Conservation (phyloP, 1,140 invertebrate genomes). For the Papilio polyxenes region DNA sequence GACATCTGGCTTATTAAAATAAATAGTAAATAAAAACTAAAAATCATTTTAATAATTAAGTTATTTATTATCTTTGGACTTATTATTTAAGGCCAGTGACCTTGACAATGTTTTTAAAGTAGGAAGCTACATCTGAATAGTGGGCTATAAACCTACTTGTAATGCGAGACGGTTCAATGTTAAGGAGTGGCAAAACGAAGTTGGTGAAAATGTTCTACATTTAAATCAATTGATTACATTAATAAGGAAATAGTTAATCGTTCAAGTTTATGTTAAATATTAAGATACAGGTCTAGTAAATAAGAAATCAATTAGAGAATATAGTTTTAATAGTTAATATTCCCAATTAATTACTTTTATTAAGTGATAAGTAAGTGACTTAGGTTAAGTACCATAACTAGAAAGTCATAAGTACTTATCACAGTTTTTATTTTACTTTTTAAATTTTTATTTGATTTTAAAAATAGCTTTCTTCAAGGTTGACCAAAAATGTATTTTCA, state of each 20-base stretch:
- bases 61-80: background rate
- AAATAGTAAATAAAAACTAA: too few relatives aligned
- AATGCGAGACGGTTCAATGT: conserved; percentile 9
- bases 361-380: background rate
- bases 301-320: background rate
- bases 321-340: background rate
- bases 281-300: background rate
- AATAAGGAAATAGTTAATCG: conserved; percentile 8
- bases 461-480: conserved; percentile 10
- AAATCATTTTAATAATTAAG: too few relatives aligned
- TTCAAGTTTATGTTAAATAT: background rate
- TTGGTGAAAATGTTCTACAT: conserved; percentile 32
- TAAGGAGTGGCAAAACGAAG: conserved; percentile 22
- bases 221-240: conserved; percentile 25
- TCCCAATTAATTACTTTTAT: background rate
- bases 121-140: background rate
- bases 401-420: background rate
- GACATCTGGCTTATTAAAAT: too few relatives aligned
- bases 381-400: background rate
- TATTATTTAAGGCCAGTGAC: background rate
- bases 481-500: conserved; percentile 21
- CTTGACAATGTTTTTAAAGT: conserved; percentile 28
- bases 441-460: background rate
- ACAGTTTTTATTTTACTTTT: background rate
- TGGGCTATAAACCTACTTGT: conserved; percentile 33